A percentile compares a stretch with the other conserved stretches of the same genome.
These are phyloP conservation scores for Altica lythri DNA, from an alignment of 2,888 invertebrate genomes.

Conservation along the genomic window DNA sequence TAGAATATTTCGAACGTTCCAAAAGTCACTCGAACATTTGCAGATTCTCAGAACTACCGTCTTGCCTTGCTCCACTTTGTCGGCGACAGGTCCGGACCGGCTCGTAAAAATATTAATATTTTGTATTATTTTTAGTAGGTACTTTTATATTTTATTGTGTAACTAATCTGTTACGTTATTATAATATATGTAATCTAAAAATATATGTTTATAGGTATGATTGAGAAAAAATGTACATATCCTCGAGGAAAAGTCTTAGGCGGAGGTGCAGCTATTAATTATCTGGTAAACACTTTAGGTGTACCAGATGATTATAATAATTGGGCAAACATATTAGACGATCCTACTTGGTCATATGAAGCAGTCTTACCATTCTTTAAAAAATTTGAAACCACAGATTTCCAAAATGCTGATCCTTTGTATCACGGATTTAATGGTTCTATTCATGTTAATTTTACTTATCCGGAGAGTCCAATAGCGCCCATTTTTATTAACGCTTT, in stretches of 20 bases:
- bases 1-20: too few species aligned
- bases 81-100: too few species aligned
- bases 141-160: too few species aligned
- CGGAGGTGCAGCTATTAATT: conserved; percentile 76
- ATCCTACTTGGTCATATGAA: conserved; percentile 71
- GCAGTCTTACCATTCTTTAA: conserved; percentile 74
- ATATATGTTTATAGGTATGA: conserved; percentile 45
- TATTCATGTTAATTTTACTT: conserved; percentile 46
- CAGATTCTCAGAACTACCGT: too few species aligned
- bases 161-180: too few species aligned
- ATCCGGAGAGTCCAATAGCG: neutral
- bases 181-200: too few species aligned
- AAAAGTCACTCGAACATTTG: too few species aligned
- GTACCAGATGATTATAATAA: conserved; percentile 67
- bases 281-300: conserved; percentile 76
- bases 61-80: too few species aligned
- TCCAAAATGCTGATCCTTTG: neutral
- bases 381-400: conserved; percentile 66
- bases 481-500: conserved; percentile 54
- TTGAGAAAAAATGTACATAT: conserved; percentile 48
- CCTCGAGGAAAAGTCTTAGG: conserved; percentile 75
- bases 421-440: conserved; percentile 56
- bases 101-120: too few species aligned
- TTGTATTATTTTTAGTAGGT: too few species aligned
- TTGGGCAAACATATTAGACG: conserved; percentile 71